Evolutionary conservation across 2,113 vertebrate species (phyloP), one percentile per base, ranked within the genome.

Genomic region (Thunnus thynnus): DNA sequence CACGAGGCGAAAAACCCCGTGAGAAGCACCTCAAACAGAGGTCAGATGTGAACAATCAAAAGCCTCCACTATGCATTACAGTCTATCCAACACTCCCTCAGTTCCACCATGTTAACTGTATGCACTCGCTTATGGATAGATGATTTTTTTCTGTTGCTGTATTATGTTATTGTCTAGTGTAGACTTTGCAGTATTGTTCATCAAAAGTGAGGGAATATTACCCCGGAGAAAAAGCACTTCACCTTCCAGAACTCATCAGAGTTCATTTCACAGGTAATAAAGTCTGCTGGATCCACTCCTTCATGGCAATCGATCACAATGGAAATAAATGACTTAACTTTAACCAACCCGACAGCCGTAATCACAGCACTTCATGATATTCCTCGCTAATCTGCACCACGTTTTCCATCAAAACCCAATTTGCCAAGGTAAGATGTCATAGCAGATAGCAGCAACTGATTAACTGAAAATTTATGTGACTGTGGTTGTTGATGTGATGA

Each of bases 261-360:
- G 85, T 89, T 92, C 62, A 83, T 93, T 92, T 91, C 83, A 87
- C 83, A 87, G 86, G 88, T 91, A 91, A 91, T 92, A 88, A 89
- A 88, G 87, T 86, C 82, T 74, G 78, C 72, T 30, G 48, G 44
- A 82, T 85, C 72, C 76, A 63, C 74, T 88, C 74, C 82, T 79
- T 75, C 63, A 14, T 79, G 72, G 73, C 79, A 83, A 86, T 92
- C 83, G 36, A 87, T 92, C 90, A 90, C 84, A 87, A 84, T 83
- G 85, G 76, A 84, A 90, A 87, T 80, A 86, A 80, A 91, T 70
- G 70, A 80, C 62, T 83, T 50, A 32, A 58, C 83, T 79, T 74
- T 16, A 73, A 76, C 74, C 71, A 13, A 57, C 32, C 68, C 17
- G 51, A 78, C 82, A 76, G 82, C 44, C 3, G 1, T 81, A 80